These are phyloP conservation scores for Lasioglossum calceatum DNA, from an alignment of 2,888 invertebrate species.

Conservation along the genomic window DNA sequence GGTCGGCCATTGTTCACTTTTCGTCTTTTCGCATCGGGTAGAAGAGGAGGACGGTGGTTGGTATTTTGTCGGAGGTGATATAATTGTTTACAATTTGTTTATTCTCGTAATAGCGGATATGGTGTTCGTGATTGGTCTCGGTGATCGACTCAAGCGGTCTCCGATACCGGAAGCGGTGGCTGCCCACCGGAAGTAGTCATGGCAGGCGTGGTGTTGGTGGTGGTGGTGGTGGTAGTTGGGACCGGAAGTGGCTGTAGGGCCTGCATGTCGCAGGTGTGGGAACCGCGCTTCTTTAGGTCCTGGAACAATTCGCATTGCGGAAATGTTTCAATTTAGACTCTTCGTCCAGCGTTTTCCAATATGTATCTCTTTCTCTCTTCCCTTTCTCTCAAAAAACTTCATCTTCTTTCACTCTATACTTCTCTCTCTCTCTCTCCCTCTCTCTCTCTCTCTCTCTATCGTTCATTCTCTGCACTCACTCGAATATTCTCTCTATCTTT, in stretches of 20 bases:
- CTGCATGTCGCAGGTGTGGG: conserved; percentile 84
- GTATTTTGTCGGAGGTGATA: conserved; percentile 12
- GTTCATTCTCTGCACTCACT: conserved; percentile 10
- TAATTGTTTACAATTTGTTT: background rate
- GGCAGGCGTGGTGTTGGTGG: conserved; percentile 80
- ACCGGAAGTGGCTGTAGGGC: conserved; percentile 84
- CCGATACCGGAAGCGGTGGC: conserved; percentile 79
- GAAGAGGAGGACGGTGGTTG: conserved; percentile 68
- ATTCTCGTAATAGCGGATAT: conserved; percentile 64
- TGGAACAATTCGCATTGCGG: conserved; percentile 83
- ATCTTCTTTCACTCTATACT: conserved; percentile 22
- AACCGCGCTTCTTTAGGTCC: conserved; percentile 84
- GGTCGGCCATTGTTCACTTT: conserved; percentile 74
- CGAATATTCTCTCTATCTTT: conserved; percentile 8
- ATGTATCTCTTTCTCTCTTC: conserved; percentile 13
- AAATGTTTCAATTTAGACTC: conserved; percentile 71
- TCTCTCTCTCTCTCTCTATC: conserved; percentile 12
- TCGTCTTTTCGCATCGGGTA: conserved; percentile 66
- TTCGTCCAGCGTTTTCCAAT: conserved; percentile 49
- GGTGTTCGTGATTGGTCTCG: conserved; percentile 72
- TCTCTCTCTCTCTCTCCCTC: conserved; percentile 18
- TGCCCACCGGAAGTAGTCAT: conserved; percentile 82
- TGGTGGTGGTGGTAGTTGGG: conserved; percentile 75
- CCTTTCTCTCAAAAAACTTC: conserved; percentile 24
- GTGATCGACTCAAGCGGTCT: conserved; percentile 82